These are phyloP conservation scores for Drosophila gunungcola DNA, from an alignment of 1,140 invertebrate species.

Conservation along the genomic window DNA sequence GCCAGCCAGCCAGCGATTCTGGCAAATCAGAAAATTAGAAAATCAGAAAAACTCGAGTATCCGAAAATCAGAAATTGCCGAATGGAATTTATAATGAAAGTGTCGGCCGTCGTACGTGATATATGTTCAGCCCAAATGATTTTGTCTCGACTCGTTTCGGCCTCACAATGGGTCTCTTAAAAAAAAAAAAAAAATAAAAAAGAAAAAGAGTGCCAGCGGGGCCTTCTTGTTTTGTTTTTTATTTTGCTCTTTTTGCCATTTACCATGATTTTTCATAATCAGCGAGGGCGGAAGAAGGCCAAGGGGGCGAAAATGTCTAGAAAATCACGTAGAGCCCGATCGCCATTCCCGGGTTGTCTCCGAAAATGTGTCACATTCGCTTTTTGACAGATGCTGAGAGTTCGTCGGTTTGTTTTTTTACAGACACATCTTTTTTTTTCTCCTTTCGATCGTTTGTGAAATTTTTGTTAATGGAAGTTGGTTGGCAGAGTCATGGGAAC, in stretches of 20 bases:
- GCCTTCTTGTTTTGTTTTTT: slow-evolving; percentile 42
- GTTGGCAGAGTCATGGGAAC: neutral
- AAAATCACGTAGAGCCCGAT: slow-evolving; percentile 71
- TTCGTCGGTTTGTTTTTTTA: slow-evolving; percentile 9
- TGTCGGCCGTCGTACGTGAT: slow-evolving; percentile 69
- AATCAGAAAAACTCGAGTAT: neutral
- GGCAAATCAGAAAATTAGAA: slow-evolving; percentile 6
- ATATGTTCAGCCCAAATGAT: slow-evolving; percentile 68
- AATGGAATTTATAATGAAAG: slow-evolving; percentile 66
- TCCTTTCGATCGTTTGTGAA: neutral
- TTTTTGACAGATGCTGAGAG: slow-evolving; percentile 42
- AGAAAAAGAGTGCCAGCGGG: slow-evolving; percentile 50
- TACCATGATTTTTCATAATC: slow-evolving; percentile 81
- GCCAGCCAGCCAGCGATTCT: slow-evolving; percentile 22
- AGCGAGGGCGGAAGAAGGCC: slow-evolving; percentile 36
- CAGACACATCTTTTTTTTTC: neutral
- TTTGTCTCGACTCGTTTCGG: slow-evolving; percentile 52
- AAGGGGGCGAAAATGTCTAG: slow-evolving; percentile 53
- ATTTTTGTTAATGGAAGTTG: neutral
- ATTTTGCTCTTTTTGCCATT: slow-evolving; percentile 54
- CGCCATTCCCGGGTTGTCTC: slow-evolving; percentile 1
- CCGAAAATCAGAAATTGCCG: slow-evolving; percentile 35
- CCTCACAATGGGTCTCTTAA: slow-evolving; percentile 31
- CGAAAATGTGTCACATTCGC: slow-evolving; percentile 35
- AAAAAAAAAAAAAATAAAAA: slow-evolving; percentile 22